A percentile compares a stretch with the other conserved stretches of the same genome.
Conservation (phyloP, 2,888 invertebrate species). For the Drosophila subquinaria region DNA sequence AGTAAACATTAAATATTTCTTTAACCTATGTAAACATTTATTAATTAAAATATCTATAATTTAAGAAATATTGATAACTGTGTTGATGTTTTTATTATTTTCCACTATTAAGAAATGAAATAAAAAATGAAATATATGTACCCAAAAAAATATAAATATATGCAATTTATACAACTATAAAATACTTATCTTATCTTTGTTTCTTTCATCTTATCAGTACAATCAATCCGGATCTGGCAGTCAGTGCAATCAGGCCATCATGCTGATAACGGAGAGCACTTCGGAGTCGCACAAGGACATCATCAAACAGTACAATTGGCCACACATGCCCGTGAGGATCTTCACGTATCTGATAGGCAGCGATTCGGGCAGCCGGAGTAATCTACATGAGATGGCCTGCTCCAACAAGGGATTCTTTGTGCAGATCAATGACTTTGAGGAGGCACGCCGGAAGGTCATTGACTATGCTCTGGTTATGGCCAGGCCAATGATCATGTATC, state of each 20-base stretch:
- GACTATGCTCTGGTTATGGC: slow-evolving; percentile 98
- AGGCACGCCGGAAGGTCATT: slow-evolving; percentile 96
- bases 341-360: slow-evolving; percentile 98
- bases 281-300: slow-evolving; percentile 89
- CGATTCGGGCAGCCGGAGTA: slow-evolving; percentile 94
- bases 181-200: slow-evolving; percentile 42
- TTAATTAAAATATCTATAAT: too few relatives aligned
- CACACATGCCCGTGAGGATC: slow-evolving; percentile 96
- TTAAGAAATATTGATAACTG: too few relatives aligned
- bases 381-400: slow-evolving; percentile 98
- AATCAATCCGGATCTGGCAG: slow-evolving; percentile 94
- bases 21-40: too few relatives aligned
- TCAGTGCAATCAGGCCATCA: slow-evolving; percentile 99
- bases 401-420: slow-evolving; percentile 95
- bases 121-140: too few relatives aligned
- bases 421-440: slow-evolving; percentile 94
- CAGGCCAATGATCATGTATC: slow-evolving; percentile 97
- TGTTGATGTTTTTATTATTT: too few relatives aligned
- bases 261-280: slow-evolving; percentile 98
- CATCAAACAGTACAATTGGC: slow-evolving; percentile 94
- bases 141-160: background rate
- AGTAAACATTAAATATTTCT: too few relatives aligned
- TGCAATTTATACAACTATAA: background rate
- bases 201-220: slow-evolving; percentile 86
- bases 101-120: too few relatives aligned